Base-by-base conservation (phyloP, 2,113 vertebrate species). In the Coturnix japonica region DNA sequence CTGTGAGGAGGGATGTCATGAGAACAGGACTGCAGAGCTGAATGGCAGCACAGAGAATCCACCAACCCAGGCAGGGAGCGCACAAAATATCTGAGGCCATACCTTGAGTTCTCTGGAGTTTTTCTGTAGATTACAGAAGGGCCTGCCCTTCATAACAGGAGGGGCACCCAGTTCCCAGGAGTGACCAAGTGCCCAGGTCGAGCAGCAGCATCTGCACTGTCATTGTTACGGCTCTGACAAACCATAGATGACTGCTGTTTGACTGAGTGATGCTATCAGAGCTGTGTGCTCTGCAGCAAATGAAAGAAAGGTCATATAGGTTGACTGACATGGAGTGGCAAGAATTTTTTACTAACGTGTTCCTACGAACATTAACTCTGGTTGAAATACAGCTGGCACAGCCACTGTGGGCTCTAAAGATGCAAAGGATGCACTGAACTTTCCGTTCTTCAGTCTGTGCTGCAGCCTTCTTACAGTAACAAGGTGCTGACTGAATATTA, bases 1-100 rank as follows among this genome's bases (percentile, higher is more conserved):
- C 31, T 30, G 8, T 49, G 33, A 76, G 46, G 35, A 93, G 77
- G n/a, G 17, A 20, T 78, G 44, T 46, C 9, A 74, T 12, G 43
- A 31, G 56, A 77, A 31, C 7, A 91, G 87, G 81, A 51, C 13
- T 37, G 81, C 56, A 53, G 83, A 79, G 43, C 19, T 89, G 57
- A 83, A 75, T 70, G 71, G 30, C 56, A 65, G 60, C 13, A 7
- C 21, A 9, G n/a, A 46, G 11, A 54, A 64, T 30, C 23, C 1
- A 0, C 64, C 20, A 37, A 51, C 60, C 51, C 39, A 37, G 54
- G 49, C 64, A 65, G 41, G 28, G 43, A 51, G 11, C 46, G 47
- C 39, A 21, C 16, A 64, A 56, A 44, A 28, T 41, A 35, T 57
- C 3, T 46, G 49, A 61, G 20, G 21, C 47, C 73, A 61, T 75